These are phyloP conservation scores for Blastobasis adustella DNA, from an alignment of 2,888 invertebrate species.

Conservation along the genomic window DNA sequence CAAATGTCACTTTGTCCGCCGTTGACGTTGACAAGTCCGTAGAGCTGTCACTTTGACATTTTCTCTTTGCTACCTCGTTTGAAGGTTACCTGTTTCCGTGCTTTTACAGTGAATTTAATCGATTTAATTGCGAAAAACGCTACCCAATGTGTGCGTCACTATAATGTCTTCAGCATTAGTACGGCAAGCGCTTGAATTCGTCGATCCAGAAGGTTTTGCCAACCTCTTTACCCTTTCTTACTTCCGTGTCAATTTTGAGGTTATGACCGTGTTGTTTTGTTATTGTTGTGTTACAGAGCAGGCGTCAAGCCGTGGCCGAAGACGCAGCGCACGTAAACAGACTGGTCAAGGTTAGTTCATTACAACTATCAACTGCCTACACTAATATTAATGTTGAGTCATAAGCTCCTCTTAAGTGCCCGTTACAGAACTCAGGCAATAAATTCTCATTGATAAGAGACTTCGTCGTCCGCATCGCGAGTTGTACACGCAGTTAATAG, in stretches of 20 bases:
- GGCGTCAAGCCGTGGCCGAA: conserved; percentile 39
- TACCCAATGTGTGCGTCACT: conserved; percentile 24
- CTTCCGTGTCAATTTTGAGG: background rate
- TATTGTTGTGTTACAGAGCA: conserved; percentile 40
- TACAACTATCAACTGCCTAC: too few relatives aligned
- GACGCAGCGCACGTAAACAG: conserved; percentile 13
- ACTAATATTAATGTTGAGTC: too few relatives aligned
- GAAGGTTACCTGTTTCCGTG: too few relatives aligned
- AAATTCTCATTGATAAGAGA: too few relatives aligned
- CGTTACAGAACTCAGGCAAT: too few relatives aligned
- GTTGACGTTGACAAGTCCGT: too few relatives aligned
- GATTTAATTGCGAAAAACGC: conserved; percentile 31
- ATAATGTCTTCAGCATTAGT: conserved; percentile 76
- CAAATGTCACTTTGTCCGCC: too few relatives aligned
- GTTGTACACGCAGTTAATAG: too few relatives aligned
- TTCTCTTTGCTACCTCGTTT: too few relatives aligned
- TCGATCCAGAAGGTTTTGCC: conserved; percentile 57
- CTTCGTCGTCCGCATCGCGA: too few relatives aligned
- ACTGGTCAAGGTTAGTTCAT: conserved; percentile 47
- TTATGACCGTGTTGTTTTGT: conserved; percentile 3
- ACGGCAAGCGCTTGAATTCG: conserved; percentile 71
- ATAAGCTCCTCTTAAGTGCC: too few relatives aligned
- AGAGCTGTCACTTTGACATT: too few relatives aligned
- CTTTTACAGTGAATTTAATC: conserved; percentile 1
- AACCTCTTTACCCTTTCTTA: background rate